Base-by-base conservation (phyloP, 1,140 invertebrate species). In the Zaprionus ghesquierei region DNA sequence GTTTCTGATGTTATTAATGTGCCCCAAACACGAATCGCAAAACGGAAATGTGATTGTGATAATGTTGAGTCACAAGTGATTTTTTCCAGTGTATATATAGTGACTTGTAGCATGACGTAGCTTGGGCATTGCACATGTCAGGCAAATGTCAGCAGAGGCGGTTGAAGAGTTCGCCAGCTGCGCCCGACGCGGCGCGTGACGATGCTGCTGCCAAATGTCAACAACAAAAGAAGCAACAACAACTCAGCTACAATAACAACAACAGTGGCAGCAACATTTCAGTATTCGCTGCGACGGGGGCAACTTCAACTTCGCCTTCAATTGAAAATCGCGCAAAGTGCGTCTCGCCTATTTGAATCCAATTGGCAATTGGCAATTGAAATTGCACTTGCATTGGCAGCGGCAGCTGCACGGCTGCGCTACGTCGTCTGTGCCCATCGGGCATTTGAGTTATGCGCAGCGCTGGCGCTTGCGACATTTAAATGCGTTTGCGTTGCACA, bases 401-500 rank as follows among this genome's bases (percentile, higher is more conserved):
- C 41, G 15, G 6, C 35, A 15, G n/a, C 35, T 15, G 38, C 41
- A 20, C 9, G 20, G 41, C 18, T 46, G 41, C 20, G 2, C 33
- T 3, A 10, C 9, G 41, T 51, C 33, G 53, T 54, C 49, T 35
- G 35, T 61, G 69, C 70, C 75, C 69, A 61, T 79, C 41, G 79
- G 60, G 46, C 61, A 60, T 63, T 75, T 85, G 78, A 87, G 62
- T 78, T 85, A 87, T 87, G 82, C 70, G 65, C 68, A 63, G 73
- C 76, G 54, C 54, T 63, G 60, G 54, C 50, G 29, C 55, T 63
- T 56, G 78, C 50, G 82, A 86, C 81, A 86, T 60, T 87, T 79
- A 72, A 78, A 87, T 79, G 79, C 60, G 63, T 65, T 49, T 75
- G 62, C 38, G 69, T 66, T 68, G 23, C 64, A 81, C 68, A 44